A percentile compares a stretch with the other conserved stretches of the same genome.
These are phyloP conservation scores for Atherix ibis DNA, from an alignment of 2,888 invertebrate species.

Conservation along the genomic window DNA sequence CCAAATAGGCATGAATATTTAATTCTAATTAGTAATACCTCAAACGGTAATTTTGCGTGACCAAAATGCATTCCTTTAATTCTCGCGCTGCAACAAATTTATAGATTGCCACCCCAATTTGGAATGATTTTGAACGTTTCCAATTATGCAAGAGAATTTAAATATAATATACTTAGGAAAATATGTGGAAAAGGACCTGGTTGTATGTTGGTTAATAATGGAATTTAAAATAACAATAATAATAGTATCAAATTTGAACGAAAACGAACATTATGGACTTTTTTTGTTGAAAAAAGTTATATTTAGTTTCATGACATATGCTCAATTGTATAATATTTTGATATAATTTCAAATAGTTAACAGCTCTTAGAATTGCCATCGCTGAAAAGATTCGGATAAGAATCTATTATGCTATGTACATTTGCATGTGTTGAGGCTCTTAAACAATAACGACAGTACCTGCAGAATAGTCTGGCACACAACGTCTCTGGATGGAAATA, in stretches of 20 bases:
- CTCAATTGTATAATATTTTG: background rate
- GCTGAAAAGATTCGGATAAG: no score
- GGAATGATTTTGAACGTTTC: background rate
- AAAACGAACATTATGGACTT: background rate
- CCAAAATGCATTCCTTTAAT: slow-evolving; percentile 10
- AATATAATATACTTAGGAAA: no score
- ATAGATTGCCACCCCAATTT: slow-evolving; percentile 1
- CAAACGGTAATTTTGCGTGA: slow-evolving; percentile 6
- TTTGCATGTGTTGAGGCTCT: no score
- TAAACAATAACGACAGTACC: slow-evolving; percentile 3
- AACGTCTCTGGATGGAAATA: background rate
- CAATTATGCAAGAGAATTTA: background rate
- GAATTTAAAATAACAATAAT: background rate
- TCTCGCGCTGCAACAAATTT: slow-evolving; percentile 6
- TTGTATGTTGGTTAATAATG: no score
- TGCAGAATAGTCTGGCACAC: background rate
- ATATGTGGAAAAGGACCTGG: no score
- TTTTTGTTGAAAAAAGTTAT: background rate
- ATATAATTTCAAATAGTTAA: background rate
- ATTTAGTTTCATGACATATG: background rate
- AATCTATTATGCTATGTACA: no score
- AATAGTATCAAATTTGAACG: background rate
- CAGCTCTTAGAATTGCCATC: background rate
- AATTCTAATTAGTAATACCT: slow-evolving; percentile 9
- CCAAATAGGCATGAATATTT: slow-evolving; percentile 11